A percentile compares a stretch with the other conserved stretches of the same genome.
phyloP scores from a whole-genome alignment of 2,797 vertebrate species.

The Anguilla marmorata region DNA sequence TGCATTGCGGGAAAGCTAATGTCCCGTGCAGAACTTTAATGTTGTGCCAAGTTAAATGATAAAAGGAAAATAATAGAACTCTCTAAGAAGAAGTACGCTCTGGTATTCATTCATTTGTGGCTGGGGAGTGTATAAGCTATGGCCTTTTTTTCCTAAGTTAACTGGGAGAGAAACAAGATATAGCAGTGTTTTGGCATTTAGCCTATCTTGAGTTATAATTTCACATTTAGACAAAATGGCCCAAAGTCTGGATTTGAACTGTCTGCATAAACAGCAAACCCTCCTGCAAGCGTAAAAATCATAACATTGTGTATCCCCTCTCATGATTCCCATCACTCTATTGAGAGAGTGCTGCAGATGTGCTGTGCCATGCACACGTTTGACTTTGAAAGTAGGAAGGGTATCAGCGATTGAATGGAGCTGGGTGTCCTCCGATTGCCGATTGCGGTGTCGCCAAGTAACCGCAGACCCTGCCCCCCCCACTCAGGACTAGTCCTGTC shows the following conservation, averaged over 20 bases:
- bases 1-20: neutral
- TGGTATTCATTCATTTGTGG: conserved; percentile 39
- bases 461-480: neutral
- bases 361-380: neutral
- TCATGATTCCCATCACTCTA: neutral
- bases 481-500: conserved; percentile 13
- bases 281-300: neutral
- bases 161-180: neutral
- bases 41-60: conserved; percentile 27
- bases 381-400: neutral
- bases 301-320: neutral
- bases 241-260: neutral
- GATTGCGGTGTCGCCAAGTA: neutral
- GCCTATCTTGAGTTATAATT: neutral
- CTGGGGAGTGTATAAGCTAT: conserved; percentile 45
- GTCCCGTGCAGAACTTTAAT: conserved; percentile 19
- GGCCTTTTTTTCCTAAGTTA: neutral
- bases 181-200: neutral
- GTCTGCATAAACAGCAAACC: neutral
- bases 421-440: neutral
- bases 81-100: conserved; percentile 41
- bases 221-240: neutral
- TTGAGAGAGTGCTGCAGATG: neutral
- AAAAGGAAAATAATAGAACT: conserved; percentile 33
- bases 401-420: neutral